These are phyloP conservation scores for Orthosia incerta DNA, from an alignment of 2,888 invertebrate species.

Conservation along the genomic window DNA sequence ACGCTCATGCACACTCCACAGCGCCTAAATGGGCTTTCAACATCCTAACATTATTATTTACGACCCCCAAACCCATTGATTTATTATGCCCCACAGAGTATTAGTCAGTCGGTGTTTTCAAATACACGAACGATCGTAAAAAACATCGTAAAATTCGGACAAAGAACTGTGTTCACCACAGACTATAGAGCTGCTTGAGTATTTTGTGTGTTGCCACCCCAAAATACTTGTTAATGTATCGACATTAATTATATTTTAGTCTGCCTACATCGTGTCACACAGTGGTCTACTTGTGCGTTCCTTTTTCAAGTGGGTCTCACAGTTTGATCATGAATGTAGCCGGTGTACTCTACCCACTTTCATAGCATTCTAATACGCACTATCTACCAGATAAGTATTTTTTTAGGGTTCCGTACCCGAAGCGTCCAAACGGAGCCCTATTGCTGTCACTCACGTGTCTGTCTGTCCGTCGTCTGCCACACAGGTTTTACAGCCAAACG, in stretches of 20 bases:
- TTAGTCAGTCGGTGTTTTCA: conserved; percentile 41
- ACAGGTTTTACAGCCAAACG: no score
- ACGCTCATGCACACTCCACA: conserved; percentile 1
- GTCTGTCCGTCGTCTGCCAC: no score
- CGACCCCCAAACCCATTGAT: conserved; percentile 54
- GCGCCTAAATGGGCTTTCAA: conserved; percentile 47
- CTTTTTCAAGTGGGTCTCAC: background rate
- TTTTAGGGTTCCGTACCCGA: no score
- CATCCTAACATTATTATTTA: conserved; percentile 53
- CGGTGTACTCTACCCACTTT: no score
- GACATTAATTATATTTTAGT: background rate
- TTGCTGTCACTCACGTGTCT: no score
- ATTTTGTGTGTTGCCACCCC: conserved; percentile 28
- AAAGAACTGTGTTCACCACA: conserved; percentile 38
- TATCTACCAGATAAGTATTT: no score
- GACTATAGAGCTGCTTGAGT: conserved; percentile 13
- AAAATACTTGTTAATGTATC: conserved; percentile 20
- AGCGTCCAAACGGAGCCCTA: no score
- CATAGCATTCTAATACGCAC: background rate
- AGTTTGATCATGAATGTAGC: background rate
- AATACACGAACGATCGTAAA: conserved; percentile 50
- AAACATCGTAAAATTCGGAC: conserved; percentile 49
- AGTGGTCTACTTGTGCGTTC: background rate
- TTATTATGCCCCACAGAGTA: conserved; percentile 39
- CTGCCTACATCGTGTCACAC: background rate